These are phyloP conservation scores for Chironomus tepperi DNA, from an alignment of 1,140 invertebrate species.

Conservation along the genomic window DNA sequence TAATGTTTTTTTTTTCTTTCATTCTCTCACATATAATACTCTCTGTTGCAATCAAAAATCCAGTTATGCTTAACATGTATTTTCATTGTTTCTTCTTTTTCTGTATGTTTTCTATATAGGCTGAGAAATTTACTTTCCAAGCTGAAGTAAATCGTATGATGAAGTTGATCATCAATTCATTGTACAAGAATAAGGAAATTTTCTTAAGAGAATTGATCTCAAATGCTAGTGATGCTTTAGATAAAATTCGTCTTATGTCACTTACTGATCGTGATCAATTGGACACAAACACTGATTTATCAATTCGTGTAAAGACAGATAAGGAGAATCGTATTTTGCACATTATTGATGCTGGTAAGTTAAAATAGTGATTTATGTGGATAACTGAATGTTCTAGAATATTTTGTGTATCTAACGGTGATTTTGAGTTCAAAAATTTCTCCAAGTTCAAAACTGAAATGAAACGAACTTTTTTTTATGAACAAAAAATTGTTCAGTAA, in stretches of 20 bases:
- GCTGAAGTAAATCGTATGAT: slow-evolving; percentile 98
- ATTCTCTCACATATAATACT: not conserved
- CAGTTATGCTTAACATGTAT: not conserved
- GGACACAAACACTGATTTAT: slow-evolving; percentile 69
- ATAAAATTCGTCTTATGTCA: slow-evolving; percentile 89
- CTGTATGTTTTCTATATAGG: slow-evolving; percentile 31
- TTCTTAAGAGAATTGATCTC: slow-evolving; percentile 96
- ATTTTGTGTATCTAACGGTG: too few relatives aligned
- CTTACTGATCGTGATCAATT: slow-evolving; percentile 78
- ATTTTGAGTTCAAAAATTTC: too few relatives aligned
- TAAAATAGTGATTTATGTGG: too few relatives aligned
- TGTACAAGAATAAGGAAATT: slow-evolving; percentile 98
- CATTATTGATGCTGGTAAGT: slow-evolving; percentile 80
- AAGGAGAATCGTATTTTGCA: slow-evolving; percentile 90
- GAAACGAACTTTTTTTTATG: too few relatives aligned
- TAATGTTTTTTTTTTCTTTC: not conserved
- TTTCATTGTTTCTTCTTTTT: not conserved
- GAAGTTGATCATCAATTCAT: slow-evolving; percentile 98
- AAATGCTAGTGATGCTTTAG: slow-evolving; percentile 91
- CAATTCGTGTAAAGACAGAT: slow-evolving; percentile 92
- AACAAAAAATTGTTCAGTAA: too few relatives aligned
- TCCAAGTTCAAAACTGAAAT: too few relatives aligned
- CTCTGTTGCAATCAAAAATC: not conserved
- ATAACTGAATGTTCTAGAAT: too few relatives aligned
- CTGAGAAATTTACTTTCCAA: slow-evolving; percentile 91